Conservation (phyloP, 1,140 invertebrate species). For the Nasonia longicornis region DNA sequence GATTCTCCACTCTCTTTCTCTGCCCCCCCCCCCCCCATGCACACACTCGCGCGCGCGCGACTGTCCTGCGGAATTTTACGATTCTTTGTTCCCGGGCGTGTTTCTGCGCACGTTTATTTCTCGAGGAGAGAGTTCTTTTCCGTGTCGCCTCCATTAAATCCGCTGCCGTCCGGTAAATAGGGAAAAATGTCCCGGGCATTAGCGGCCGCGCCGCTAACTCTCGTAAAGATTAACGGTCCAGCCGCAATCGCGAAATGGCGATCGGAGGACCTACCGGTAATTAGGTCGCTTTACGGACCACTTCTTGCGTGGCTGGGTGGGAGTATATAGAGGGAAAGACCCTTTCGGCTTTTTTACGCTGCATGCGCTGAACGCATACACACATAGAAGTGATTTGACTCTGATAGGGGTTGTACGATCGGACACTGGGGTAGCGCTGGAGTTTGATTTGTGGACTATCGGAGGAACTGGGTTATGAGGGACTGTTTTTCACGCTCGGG, state of each 20-base stretch:
- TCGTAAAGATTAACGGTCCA: slow-evolving; percentile 39
- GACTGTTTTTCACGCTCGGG: not conserved
- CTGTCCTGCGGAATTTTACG: slow-evolving; percentile 42
- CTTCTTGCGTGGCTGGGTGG: not conserved
- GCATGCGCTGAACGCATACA: not conserved
- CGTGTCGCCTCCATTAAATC: slow-evolving; percentile 40
- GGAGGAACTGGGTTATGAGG: not conserved
- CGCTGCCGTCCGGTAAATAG: slow-evolving; percentile 36
- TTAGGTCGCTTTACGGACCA: slow-evolving; percentile 26
- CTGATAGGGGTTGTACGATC: not conserved
- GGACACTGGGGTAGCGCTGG: not conserved
- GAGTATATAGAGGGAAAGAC: not conserved
- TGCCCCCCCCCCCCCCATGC: too few relatives aligned
- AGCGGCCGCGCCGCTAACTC: not conserved
- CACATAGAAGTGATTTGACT: not conserved
- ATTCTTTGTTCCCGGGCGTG: slow-evolving; percentile 39
- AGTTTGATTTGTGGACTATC: slow-evolving; percentile 10
- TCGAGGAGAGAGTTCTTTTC: slow-evolving; percentile 28
- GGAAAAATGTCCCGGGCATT: slow-evolving; percentile 40
- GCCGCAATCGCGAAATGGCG: slow-evolving; percentile 19
- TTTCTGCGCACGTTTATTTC: slow-evolving; percentile 21
- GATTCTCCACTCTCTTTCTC: slow-evolving; percentile 7
- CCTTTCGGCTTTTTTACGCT: not conserved
- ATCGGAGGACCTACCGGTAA: slow-evolving; percentile 24
- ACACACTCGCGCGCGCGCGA: not conserved